Evolutionary conservation across 2,113 vertebrate species (phyloP).

Genomic region (Carassius auratus): DNA sequence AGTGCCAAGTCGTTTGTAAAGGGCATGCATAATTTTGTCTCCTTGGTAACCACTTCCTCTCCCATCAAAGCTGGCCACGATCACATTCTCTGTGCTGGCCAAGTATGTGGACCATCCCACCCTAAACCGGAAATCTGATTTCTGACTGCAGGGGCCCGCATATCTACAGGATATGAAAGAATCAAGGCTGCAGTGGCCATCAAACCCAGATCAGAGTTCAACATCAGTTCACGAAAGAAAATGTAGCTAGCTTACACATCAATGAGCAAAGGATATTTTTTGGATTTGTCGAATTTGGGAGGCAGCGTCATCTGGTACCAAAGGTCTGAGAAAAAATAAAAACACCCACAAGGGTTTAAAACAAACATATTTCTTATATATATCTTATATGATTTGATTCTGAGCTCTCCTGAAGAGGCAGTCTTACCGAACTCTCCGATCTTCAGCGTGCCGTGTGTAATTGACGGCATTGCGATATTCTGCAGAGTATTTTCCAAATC

Average conservation of each 20-base stretch:
- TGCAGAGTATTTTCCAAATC: conserved; percentile 72
- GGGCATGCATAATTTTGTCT: conserved; percentile 89
- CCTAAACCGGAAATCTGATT: conserved; percentile 78
- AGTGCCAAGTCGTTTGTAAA: conserved; percentile 90
- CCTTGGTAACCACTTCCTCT: conserved; percentile 97
- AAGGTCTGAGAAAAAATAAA: conserved; percentile 75
- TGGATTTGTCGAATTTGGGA: conserved; percentile 86
- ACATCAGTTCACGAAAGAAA: background rate
- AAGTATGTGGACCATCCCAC: conserved; percentile 91
- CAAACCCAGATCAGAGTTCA: background rate
- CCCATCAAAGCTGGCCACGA: conserved; percentile 96
- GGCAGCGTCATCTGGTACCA: conserved; percentile 95
- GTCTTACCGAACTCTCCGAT: conserved; percentile 79
- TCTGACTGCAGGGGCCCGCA: conserved; percentile 94
- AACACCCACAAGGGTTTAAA: background rate
- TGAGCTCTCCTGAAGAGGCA: background rate
- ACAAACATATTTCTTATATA: background rate
- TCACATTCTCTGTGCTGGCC: conserved; percentile 90
- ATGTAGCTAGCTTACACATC: conserved; percentile 84
- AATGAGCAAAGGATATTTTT: conserved; percentile 92
- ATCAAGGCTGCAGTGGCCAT: background rate
- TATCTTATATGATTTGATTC: background rate
- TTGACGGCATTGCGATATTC: conserved; percentile 84
- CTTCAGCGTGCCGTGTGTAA: conserved; percentile 65
- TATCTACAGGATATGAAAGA: conserved; percentile 77